Evolutionary conservation across 1,140 invertebrate species (phyloP).

Genomic region (Anadara kagoshimensis): DNA sequence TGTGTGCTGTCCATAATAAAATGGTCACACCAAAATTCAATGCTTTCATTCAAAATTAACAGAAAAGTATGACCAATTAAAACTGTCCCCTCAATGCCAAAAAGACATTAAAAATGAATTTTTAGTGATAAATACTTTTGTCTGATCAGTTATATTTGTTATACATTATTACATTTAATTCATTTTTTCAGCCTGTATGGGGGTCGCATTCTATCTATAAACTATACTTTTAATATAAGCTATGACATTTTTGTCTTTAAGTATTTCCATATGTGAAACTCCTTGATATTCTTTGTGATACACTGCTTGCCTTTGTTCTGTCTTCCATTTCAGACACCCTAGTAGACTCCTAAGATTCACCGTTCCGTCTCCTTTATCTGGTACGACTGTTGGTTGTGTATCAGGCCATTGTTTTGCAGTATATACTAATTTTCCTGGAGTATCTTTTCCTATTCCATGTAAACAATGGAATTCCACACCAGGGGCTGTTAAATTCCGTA

Average conservation of each 20-base stretch:
- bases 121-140: too few species aligned
- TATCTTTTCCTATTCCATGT: slow-evolving; percentile 86
- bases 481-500: slow-evolving; percentile 41
- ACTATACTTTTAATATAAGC: slow-evolving; percentile 42
- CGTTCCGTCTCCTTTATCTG: slow-evolving; percentile 95
- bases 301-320: slow-evolving; percentile 79
- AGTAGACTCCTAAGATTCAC: slow-evolving; percentile 90
- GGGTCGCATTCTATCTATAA: too few species aligned
- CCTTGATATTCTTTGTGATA: slow-evolving; percentile 79
- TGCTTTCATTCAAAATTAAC: too few species aligned
- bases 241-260: slow-evolving; percentile 47
- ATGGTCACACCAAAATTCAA: too few species aligned
- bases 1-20: too few species aligned
- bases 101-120: too few species aligned
- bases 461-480: slow-evolving; percentile 72
- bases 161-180: too few species aligned
- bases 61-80: too few species aligned
- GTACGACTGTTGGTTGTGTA: slow-evolving; percentile 84
- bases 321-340: slow-evolving; percentile 85
- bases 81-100: too few species aligned
- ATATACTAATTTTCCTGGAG: slow-evolving; percentile 77
- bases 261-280: slow-evolving; percentile 83
- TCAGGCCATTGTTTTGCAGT: slow-evolving; percentile 76
- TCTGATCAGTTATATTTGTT: too few species aligned
- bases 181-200: too few species aligned